These are phyloP conservation scores for Cataglyphis livida DNA, from an alignment of 2,888 invertebrate species.

Conservation along the genomic window DNA sequence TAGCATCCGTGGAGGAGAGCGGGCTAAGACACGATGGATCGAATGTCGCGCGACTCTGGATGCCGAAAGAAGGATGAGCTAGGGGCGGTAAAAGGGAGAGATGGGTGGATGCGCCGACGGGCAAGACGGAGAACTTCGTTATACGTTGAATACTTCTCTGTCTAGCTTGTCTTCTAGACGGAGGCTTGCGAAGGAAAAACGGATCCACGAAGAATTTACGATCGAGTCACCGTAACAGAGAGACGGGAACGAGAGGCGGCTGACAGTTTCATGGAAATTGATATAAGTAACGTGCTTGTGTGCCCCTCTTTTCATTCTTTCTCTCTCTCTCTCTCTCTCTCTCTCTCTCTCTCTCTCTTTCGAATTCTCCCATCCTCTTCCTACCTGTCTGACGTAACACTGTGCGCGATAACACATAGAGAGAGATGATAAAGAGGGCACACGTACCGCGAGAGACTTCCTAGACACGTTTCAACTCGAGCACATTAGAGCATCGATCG, in stretches of 20 bases:
- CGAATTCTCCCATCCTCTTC: neutral
- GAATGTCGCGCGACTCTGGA: conserved; percentile 42
- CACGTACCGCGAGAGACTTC: conserved; percentile 56
- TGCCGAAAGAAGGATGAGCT: conserved; percentile 38
- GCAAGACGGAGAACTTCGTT: conserved; percentile 56
- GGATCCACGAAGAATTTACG: conserved; percentile 57
- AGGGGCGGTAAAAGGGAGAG: neutral
- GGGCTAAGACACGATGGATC: conserved; percentile 48
- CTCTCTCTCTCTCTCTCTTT: neutral
- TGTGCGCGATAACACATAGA: conserved; percentile 60
- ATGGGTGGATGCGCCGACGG: conserved; percentile 15
- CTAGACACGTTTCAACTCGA: conserved; percentile 57
- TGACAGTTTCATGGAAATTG: conserved; percentile 61
- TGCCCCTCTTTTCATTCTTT: neutral
- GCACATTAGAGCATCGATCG: conserved; percentile 59
- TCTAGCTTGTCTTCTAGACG: conserved; percentile 31
- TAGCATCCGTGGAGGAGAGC: conserved; percentile 47
- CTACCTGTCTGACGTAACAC: conserved; percentile 45
- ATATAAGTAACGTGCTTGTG: conserved; percentile 54
- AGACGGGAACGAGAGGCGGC: conserved; percentile 31
- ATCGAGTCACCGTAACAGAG: conserved; percentile 47
- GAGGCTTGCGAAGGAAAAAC: conserved; percentile 30
- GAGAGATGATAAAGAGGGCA: conserved; percentile 51
- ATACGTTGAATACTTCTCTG: conserved; percentile 37
- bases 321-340: too few relatives aligned